Conservation (phyloP, 2,888 invertebrate species). For the Dynastes grantii region DNA sequence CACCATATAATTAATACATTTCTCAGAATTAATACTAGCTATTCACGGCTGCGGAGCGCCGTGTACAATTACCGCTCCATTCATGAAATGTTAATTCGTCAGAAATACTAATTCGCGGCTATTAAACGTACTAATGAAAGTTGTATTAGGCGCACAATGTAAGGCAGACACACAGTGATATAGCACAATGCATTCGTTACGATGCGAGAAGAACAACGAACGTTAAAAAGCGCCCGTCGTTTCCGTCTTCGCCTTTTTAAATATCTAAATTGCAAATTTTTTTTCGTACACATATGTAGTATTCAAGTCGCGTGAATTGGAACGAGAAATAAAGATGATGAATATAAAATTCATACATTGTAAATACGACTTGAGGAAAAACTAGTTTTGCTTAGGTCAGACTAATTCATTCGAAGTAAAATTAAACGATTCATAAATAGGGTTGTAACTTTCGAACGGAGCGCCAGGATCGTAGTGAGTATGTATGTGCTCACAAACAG, state of each 20-base stretch:
- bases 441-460: too few species aligned
- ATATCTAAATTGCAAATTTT: constrained; percentile 33
- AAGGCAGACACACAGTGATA: too few species aligned
- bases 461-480: too few species aligned
- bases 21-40: constrained; percentile 25
- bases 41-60: constrained; percentile 8
- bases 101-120: constrained; percentile 22
- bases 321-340: constrained; percentile 13
- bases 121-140: constrained; percentile 24
- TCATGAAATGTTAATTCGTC: constrained; percentile 28
- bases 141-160: background rate
- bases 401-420: too few species aligned
- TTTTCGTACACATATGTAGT: background rate
- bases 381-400: too few species aligned
- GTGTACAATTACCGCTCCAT: constrained; percentile 25
- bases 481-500: too few species aligned
- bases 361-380: too few species aligned
- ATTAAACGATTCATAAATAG: too few species aligned
- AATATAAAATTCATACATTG: background rate
- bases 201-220: background rate
- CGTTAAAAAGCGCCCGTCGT: background rate
- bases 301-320: constrained; percentile 28
- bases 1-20: constrained; percentile 19
- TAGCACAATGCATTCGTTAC: background rate
- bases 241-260: constrained; percentile 1